phyloP scores from a whole-genome alignment of 2,888 invertebrate species.

The Falcaria lacertinaria region DNA sequence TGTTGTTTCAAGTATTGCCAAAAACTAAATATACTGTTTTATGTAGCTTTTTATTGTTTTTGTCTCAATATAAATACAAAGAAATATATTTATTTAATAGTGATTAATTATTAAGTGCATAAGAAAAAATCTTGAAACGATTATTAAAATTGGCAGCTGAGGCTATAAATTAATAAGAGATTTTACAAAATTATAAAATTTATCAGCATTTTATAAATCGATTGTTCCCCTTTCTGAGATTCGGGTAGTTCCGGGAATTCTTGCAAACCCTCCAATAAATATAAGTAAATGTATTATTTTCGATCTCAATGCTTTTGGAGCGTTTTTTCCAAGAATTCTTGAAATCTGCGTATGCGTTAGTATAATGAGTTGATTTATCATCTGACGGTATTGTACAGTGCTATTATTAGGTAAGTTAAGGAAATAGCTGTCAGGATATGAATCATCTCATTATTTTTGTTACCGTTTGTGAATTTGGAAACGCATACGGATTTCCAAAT shows the following conservation, averaged over 20 bases:
- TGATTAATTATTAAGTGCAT: no score
- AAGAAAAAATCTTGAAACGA: no score
- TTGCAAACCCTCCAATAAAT: slow-evolving; percentile 23
- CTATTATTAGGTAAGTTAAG: slow-evolving; percentile 3
- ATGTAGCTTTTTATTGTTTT: no score
- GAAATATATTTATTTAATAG: no score
- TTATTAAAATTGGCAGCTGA: no score
- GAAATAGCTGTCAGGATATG: slow-evolving; percentile 5
- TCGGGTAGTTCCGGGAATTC: slow-evolving; percentile 23
- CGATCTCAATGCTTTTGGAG: slow-evolving; percentile 50
- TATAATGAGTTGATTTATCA: slow-evolving; percentile 27
- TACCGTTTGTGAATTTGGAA: background rate
- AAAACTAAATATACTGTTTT: no score
- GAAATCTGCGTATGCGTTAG: slow-evolving; percentile 18
- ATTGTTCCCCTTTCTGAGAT: background rate
- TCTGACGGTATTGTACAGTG: slow-evolving; percentile 22
- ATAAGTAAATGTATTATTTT: slow-evolving; percentile 26
- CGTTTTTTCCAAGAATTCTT: slow-evolving; percentile 29
- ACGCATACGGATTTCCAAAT: no score
- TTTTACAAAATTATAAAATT: no score
- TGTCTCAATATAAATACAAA: no score
- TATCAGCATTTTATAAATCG: background rate
- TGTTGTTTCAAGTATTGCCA: no score
- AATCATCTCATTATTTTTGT: background rate
- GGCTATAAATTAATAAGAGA: no score